A percentile compares a stretch with the other conserved stretches of the same genome.
These are phyloP conservation scores for fruit fly (Drosophila melanogaster) DNA, from an alignment of 1,140 invertebrate genomes.

Conservation along the genomic window Release_6_plus_ISO1_MT NT_033779.5:18445501-18446000, in stretches of 20 bases:
- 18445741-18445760: constrained; percentile 21
- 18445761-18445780: constrained; percentile 34
- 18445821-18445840: not conserved
- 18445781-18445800: constrained; percentile 22
- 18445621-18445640: constrained; percentile 32
- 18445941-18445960: constrained; percentile 98
- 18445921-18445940: constrained; percentile 95
- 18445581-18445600: constrained; percentile 40
- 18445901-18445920: constrained; percentile 87
- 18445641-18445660: constrained; percentile 42
- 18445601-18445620: constrained; percentile 44
- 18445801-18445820: constrained; percentile 27
- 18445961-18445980: constrained; percentile 99
- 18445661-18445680: constrained; percentile 55
- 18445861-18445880: constrained; percentile 51
- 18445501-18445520: constrained; percentile 13
- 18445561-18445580: constrained; percentile 40
- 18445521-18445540: constrained; percentile 4
- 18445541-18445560: constrained; percentile 24
- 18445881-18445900: constrained; percentile 76
- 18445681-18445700: constrained; percentile 43
- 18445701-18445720: constrained; percentile 19
- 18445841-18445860: constrained; percentile 43
- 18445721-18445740: not conserved
- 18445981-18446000: constrained; percentile 99